Evolutionary conservation across 2,888 invertebrate species (phyloP).

Genomic region (Cryptocephalus primarius): DNA sequence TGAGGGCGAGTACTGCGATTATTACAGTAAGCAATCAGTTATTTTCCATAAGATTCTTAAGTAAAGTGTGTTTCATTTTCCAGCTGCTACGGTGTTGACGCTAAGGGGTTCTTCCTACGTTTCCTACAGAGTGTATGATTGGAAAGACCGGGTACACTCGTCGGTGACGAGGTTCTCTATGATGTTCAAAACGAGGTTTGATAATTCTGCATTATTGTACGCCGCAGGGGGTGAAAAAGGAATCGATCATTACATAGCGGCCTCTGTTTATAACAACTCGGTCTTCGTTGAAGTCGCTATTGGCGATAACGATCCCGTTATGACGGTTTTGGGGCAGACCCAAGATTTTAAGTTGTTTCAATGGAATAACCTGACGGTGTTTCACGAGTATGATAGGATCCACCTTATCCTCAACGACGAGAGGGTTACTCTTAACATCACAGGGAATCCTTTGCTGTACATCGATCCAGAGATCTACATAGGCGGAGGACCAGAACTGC

Average conservation of each 20-base stretch:
- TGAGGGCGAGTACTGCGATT: conserved; percentile 86
- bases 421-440: conserved; percentile 57
- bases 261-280: conserved; percentile 71
- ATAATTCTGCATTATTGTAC: conserved; percentile 85
- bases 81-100: conserved; percentile 79
- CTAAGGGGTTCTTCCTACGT: conserved; percentile 85
- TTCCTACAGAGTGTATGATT: conserved; percentile 84
- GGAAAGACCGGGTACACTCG: conserved; percentile 84
- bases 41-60: neutral
- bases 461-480: conserved; percentile 93
- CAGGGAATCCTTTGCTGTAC: conserved; percentile 64
- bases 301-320: conserved; percentile 68
- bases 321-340: conserved; percentile 52
- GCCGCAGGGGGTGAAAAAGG: conserved; percentile 85
- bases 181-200: conserved; percentile 83
- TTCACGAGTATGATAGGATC: conserved; percentile 63
- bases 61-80: conserved; percentile 5
- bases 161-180: conserved; percentile 78
- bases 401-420: conserved; percentile 67
- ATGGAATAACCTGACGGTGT: conserved; percentile 87
- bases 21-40: conserved; percentile 62
- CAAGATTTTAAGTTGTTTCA: conserved; percentile 53
- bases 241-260: conserved; percentile 82
- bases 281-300: conserved; percentile 81
- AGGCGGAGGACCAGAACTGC: conserved; percentile 61